A percentile compares a stretch with the other conserved stretches of the same genome.
phyloP scores from a whole-genome alignment of 1,140 invertebrate species.

The Drosophila truncata region DNA sequence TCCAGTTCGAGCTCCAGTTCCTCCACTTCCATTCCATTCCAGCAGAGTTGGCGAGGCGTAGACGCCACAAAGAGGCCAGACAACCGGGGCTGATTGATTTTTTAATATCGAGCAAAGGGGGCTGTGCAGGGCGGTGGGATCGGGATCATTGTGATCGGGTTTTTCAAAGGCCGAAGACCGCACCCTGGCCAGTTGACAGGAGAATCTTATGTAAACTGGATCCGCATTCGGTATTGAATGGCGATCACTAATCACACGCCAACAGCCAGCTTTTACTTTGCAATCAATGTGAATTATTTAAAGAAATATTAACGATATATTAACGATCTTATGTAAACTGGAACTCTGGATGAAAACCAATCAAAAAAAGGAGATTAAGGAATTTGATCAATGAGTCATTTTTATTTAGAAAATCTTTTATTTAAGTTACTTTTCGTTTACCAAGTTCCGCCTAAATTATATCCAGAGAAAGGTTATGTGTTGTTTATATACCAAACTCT shows the following conservation, averaged over 20 bases:
- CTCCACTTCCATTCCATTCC: slow-evolving; percentile 13
- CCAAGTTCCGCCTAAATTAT: background rate
- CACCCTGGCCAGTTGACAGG: slow-evolving; percentile 29
- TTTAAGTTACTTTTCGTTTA: background rate
- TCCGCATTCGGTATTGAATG: slow-evolving; percentile 30
- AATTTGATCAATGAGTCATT: background rate
- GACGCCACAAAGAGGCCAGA: slow-evolving; percentile 52
- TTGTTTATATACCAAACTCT: background rate
- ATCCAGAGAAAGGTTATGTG: background rate
- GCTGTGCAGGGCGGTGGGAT: slow-evolving; percentile 11
- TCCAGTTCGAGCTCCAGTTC: background rate
- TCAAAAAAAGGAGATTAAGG: background rate
- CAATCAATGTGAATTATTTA: slow-evolving; percentile 17
- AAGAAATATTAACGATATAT: background rate
- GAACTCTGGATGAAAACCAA: background rate
- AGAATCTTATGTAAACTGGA: slow-evolving; percentile 50
- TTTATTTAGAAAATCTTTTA: background rate
- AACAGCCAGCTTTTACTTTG: slow-evolving; percentile 18
- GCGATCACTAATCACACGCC: slow-evolving; percentile 29
- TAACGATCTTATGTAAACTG: slow-evolving; percentile 10
- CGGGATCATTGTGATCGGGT: slow-evolving; percentile 34
- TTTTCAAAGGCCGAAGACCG: slow-evolving; percentile 36
- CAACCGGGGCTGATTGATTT: slow-evolving; percentile 56
- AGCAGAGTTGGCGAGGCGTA: slow-evolving; percentile 54
- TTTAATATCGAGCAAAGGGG: slow-evolving; percentile 57